Evolutionary conservation across 2,888 invertebrate species (phyloP), one percentile per base, ranked within the genome.

Genomic region (Creontiades dilutus): DNA sequence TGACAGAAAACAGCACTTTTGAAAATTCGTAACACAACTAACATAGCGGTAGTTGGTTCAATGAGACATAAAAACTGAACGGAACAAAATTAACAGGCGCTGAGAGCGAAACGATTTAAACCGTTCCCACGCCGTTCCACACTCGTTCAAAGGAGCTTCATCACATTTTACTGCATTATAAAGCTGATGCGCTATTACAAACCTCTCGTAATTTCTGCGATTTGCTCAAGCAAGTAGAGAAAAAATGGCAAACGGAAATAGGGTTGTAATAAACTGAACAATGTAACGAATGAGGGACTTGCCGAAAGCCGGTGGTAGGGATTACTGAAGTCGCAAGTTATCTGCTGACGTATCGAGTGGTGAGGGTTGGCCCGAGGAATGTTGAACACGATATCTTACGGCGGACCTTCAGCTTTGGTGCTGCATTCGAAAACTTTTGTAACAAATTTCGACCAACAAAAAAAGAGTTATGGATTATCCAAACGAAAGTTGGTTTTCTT

Each of bases 211-310:
- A 68, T 68, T 68, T 68, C 68, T 68, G 23, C 23, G 12, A 19
- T 68, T 68, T 11, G 5, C 68, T 5, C 68, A 23, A 68, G 68
- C 0, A 68, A 61, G 23, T 37, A 37, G 37, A 37, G 23, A 68
- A 68, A 68, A 68, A 68, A 68, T 68, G 68, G 23, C 68, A 68
- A 68, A 68, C 68, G 68, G 68, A 68, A 68, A 68, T 68, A 68
- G 23, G 23, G 68, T 68, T 68, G 68, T 68, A 68, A 68, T 68
- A 68, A 68, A 68, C 68, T 23, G 23, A 23, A 68, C 68, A 23
- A 68, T 68, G 23, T 68, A 68, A n/a, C n/a, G n/a, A 68, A 23
- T 68, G 68, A 68, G 68, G 68, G 27, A 61, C 16, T 23, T 23
- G 68, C 68, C 23, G 23, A 61, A n/a, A 68, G 68, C 68, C 23